Conservation (phyloP, 2,888 invertebrate genomes). For the Yponomeuta plumbellus region DNA sequence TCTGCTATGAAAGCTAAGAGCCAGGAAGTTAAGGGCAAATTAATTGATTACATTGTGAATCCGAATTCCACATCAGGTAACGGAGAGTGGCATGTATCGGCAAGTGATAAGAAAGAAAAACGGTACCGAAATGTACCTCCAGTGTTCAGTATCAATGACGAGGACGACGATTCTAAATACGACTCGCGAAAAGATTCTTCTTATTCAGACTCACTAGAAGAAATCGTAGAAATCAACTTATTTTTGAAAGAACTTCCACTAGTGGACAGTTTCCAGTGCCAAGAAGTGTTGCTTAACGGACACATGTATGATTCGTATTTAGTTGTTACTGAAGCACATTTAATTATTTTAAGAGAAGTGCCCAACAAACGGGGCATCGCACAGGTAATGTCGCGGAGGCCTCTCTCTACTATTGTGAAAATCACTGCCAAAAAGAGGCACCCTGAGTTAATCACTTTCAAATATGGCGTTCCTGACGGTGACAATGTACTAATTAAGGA, state of each 20-base stretch:
- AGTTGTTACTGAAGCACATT: slow-evolving; percentile 89
- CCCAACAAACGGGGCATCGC: slow-evolving; percentile 86
- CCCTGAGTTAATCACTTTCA: slow-evolving; percentile 97
- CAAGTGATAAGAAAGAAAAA: slow-evolving; percentile 89
- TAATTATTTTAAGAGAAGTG: slow-evolving; percentile 89
- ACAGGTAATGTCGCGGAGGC: slow-evolving; percentile 90
- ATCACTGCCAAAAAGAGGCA: slow-evolving; percentile 97
- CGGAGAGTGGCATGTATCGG: slow-evolving; percentile 88
- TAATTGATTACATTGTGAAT: slow-evolving; percentile 96
- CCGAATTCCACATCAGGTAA: slow-evolving; percentile 79
- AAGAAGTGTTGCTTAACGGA: slow-evolving; percentile 93
- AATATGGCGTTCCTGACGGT: slow-evolving; percentile 92
- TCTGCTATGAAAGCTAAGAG: slow-evolving; percentile 93
- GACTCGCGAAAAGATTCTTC: slow-evolving; percentile 57
- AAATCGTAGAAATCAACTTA: slow-evolving; percentile 86
- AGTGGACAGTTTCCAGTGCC: slow-evolving; percentile 91
- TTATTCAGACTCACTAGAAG: slow-evolving; percentile 80
- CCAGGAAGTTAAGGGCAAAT: slow-evolving; percentile 92
- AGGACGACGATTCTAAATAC: slow-evolving; percentile 68
- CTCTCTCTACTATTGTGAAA: slow-evolving; percentile 94
- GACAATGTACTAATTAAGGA: slow-evolving; percentile 88
- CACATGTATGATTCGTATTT: slow-evolving; percentile 92
- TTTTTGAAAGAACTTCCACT: slow-evolving; percentile 91
- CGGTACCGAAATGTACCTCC: slow-evolving; percentile 93
- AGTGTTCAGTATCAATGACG: slow-evolving; percentile 96